Evolutionary conservation across 2,113 vertebrate genomes (phyloP).

Genomic region (Strix aluco): DNA sequence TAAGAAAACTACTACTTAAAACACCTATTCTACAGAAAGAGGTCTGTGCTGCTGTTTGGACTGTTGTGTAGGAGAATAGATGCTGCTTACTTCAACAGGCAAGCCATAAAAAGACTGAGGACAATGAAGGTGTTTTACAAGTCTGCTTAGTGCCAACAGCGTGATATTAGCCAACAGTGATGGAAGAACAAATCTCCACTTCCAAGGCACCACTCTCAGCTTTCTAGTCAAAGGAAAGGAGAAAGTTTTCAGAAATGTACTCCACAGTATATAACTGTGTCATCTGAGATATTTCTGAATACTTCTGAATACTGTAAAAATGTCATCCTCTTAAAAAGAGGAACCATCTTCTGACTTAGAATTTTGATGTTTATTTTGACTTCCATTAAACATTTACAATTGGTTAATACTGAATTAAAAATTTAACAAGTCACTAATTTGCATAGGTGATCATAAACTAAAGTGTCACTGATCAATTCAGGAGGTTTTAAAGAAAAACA

Average conservation of each 20-base stretch:
- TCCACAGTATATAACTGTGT: neutral
- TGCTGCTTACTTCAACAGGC: constrained; percentile 38
- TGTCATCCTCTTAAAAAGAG: neutral
- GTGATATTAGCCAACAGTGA: neutral
- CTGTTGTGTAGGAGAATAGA: neutral
- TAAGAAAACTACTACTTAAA: neutral
- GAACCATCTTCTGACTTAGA: neutral
- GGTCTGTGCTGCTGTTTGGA: neutral
- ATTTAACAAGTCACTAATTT: neutral
- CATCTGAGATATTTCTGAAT: constrained; percentile 10
- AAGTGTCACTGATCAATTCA: neutral
- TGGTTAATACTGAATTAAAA: neutral
- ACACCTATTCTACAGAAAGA: neutral
- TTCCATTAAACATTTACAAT: neutral
- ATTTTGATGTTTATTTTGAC: neutral
- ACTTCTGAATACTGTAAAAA: neutral
- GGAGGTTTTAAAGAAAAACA: neutral
- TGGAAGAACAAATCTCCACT: constrained; percentile 1
- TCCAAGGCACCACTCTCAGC: neutral
- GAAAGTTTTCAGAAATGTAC: neutral
- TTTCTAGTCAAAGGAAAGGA: constrained; percentile 36
- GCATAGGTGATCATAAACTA: neutral
- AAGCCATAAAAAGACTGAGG: constrained; percentile 45
- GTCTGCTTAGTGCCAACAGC: constrained; percentile 26
- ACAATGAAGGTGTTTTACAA: constrained; percentile 43